phyloP scores from a whole-genome alignment of 2,888 invertebrate species.

The Plagiodera versicolora region DNA sequence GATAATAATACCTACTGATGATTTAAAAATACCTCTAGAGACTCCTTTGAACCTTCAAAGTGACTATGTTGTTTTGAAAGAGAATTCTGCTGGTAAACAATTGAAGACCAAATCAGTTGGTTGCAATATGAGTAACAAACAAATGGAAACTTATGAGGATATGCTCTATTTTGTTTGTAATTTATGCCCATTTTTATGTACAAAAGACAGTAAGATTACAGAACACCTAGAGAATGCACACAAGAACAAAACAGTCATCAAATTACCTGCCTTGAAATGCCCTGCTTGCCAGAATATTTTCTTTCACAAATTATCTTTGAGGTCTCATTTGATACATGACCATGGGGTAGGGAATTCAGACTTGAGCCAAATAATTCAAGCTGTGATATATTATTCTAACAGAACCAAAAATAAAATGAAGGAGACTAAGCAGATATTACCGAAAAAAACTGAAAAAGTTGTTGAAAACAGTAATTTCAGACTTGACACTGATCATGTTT shows the following conservation, averaged over 20 bases:
- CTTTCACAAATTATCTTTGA: constrained; percentile 62
- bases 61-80: constrained; percentile 45
- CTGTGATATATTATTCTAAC: constrained; percentile 53
- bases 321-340: constrained; percentile 67
- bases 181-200: constrained; percentile 52
- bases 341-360: constrained; percentile 68
- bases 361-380: constrained; percentile 62
- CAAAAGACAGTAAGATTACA: constrained; percentile 48
- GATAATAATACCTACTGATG: constrained; percentile 41
- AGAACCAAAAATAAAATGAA: constrained; percentile 38
- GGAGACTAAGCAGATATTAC: constrained; percentile 22
- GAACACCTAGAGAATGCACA: constrained; percentile 52
- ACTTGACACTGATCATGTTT: constrained; percentile 4
- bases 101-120: constrained; percentile 16
- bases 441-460: constrained; percentile 15
- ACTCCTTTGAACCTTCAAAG: constrained; percentile 31
- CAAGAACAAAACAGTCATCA: constrained; percentile 59
- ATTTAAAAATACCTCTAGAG: constrained; percentile 38
- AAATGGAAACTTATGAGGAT: constrained; percentile 43
- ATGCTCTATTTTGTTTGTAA: constrained; percentile 52
- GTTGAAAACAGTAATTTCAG: constrained; percentile 11
- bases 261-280: constrained; percentile 63
- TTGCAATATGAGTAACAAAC: constrained; percentile 16
- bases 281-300: constrained; percentile 70
- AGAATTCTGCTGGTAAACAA: constrained; percentile 31